Evolutionary conservation across 2,888 invertebrate species (phyloP).

Genomic region (Drosophila hamatofila): DNA sequence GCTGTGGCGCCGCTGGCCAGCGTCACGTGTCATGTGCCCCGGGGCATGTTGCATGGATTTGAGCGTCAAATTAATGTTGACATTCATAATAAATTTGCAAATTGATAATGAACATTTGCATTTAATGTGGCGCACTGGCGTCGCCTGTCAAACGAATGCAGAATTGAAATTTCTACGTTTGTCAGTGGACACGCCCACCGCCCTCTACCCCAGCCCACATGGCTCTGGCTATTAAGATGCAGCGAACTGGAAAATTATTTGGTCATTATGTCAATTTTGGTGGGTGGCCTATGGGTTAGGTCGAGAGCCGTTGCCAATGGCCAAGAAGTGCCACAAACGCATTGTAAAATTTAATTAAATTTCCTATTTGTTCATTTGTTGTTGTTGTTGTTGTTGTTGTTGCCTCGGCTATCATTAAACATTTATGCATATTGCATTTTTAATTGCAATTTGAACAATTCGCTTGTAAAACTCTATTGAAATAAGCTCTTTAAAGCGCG

Average conservation of each 20-base stretch:
- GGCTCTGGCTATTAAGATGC: conserved; percentile 45
- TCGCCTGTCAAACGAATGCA: conserved; percentile 62
- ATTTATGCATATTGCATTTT: conserved; percentile 53
- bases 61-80: conserved; percentile 71
- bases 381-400: conserved; percentile 15
- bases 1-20: conserved; percentile 26
- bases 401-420: conserved; percentile 34
- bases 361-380: conserved; percentile 36
- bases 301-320: no score
- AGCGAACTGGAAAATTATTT: conserved; percentile 77
- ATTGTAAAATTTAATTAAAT: conserved; percentile 74
- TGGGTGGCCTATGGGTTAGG: conserved; percentile 16
- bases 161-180: conserved; percentile 60
- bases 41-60: conserved; percentile 39
- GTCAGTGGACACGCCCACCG: conserved; percentile 10
- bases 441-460: conserved; percentile 49
- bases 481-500: conserved; percentile 49
- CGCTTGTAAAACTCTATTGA: conserved; percentile 35
- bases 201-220: no score
- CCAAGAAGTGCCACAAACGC: conserved; percentile 43
- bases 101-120: conserved; percentile 73
- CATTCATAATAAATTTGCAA: conserved; percentile 76
- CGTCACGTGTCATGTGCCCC: conserved; percentile 56
- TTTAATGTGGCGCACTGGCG: conserved; percentile 64
- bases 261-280: conserved; percentile 77